Conservation (phyloP, 1,140 invertebrate genomes). For the Drosophila ananassae region DNA sequence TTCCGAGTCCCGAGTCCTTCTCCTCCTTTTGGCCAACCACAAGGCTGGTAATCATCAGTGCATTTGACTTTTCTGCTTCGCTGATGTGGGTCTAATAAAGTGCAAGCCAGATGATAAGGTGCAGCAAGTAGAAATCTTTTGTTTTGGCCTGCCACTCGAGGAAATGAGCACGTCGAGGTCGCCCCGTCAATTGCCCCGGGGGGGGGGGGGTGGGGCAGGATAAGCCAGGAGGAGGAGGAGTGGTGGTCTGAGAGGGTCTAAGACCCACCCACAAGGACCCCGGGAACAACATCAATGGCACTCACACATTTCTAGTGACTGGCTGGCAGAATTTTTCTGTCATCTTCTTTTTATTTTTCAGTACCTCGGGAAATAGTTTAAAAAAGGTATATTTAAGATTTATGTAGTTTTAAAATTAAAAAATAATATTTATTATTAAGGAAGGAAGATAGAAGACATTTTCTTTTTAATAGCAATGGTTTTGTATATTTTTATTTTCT, state of each 20-base stretch:
- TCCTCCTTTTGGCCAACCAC: not conserved
- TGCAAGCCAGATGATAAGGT: slow-evolving; percentile 59
- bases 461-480: no score
- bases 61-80: slow-evolving; percentile 80
- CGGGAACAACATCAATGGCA: slow-evolving; percentile 52
- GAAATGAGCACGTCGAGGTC: slow-evolving; percentile 63
- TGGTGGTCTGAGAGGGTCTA: not conserved
- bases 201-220: not conserved
- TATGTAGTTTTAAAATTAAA: no score
- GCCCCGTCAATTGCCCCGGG: not conserved
- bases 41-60: slow-evolving; percentile 61
- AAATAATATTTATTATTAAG: no score
- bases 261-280: slow-evolving; percentile 20
- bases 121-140: slow-evolving; percentile 71
- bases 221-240: not conserved
- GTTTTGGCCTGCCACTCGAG: slow-evolving; percentile 71
- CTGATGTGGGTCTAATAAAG: slow-evolving; percentile 78
- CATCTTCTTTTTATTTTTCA: not conserved
- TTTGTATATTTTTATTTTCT: no score
- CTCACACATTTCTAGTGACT: slow-evolving; percentile 40
- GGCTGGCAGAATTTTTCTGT: not conserved
- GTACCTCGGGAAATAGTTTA: not conserved
- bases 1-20: not conserved
- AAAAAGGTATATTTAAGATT: no score
- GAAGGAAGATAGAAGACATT: no score